Base-by-base conservation (phyloP, 2,888 invertebrate genomes). In the Leptopterna dolabrata region DNA sequence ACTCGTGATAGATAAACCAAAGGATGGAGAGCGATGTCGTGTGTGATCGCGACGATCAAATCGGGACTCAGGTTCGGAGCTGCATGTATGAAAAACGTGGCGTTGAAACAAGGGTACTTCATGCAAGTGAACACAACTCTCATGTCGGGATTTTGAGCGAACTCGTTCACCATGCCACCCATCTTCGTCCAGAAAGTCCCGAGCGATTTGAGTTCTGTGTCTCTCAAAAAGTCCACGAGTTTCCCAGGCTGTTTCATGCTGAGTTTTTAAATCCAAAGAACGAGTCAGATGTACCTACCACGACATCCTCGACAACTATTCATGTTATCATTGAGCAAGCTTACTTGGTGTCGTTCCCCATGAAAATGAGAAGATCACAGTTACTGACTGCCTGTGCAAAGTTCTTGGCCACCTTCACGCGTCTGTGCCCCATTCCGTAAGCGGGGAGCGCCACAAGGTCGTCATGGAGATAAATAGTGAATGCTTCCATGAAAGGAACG, bases 21-120 rank as follows among this genome's bases (percentile, higher is more conserved):
- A n/a, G 85, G 30, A n/a, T 87, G 86, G 13, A 76, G 36, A n/a
- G 76, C 83, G 2, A 88, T 36, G 81, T 88, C 76, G 27, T 80
- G 29, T 11, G 88, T 88, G 14, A 86, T 24, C 9, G 84, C 88
- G 11, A 80, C 88, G 9, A 88, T 76, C 45, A 73, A 47, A 47
- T 85, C 85, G 16, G n/a, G 27, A 27, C 55, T 30, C 13, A 85
- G 27, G 6, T 29, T 71, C 14, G 47, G 73, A 0, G 85, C 71
- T 19, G 73, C 76, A 19, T 76, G 85, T 3, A 73, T 19, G 76
- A 88, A 88, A 45, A 82, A 76, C 14, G 78, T 88, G 27, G 88
- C 88, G 55, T 88, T 88, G 87, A 88, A 88, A 30, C 86, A 81
- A 14, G 83, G 80, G 41, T 88, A 86, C 36, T 87, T 85, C 88